These are phyloP conservation scores for Plecturocebus donacophilus DNA, from an alignment of 2,113 vertebrate species.

Conservation along the genomic window DNA sequence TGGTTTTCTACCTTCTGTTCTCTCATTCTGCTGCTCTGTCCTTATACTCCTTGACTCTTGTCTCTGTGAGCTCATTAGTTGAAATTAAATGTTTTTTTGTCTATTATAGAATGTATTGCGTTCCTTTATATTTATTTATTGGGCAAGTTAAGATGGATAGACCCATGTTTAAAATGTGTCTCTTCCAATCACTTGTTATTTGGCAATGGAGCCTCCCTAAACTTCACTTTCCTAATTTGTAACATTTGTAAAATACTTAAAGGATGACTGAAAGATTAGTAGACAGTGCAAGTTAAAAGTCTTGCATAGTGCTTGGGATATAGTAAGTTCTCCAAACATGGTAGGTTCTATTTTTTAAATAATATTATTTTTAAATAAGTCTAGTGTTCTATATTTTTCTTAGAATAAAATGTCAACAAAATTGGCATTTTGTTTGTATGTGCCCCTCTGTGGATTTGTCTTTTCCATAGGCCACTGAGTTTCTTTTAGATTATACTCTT, in stretches of 20 bases:
- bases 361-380: too few relatives aligned
- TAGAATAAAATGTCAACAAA: neutral
- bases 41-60: neutral
- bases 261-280: neutral
- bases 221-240: slow-evolving; percentile 4
- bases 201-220: neutral
- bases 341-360: neutral
- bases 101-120: neutral
- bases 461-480: neutral
- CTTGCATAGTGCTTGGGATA: neutral
- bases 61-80: neutral
- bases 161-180: neutral
- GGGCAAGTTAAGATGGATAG: neutral
- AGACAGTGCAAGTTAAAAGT: neutral
- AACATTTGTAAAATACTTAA: neutral
- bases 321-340: neutral
- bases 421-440: neutral
- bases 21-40: neutral
- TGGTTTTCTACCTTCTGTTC: neutral
- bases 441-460: neutral
- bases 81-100: neutral
- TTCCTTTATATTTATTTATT: neutral
- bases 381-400: neutral
- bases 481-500: neutral
- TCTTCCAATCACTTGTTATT: neutral